Evolutionary conservation across 2,888 invertebrate species (phyloP), one percentile per base, ranked within the genome.

Genomic region (Agrotis clavis): DNA sequence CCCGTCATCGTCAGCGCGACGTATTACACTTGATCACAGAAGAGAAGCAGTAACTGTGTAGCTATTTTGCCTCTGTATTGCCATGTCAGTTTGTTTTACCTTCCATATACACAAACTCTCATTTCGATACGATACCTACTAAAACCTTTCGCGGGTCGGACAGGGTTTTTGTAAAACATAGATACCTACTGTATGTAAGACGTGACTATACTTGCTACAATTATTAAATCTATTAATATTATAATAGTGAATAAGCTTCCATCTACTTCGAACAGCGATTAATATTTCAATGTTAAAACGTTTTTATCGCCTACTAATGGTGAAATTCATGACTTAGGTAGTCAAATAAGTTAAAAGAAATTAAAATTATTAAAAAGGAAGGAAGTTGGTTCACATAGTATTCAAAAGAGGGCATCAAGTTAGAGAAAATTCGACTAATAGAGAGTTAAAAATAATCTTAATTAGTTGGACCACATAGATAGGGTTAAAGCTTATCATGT

Each of bases 381-480:
- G n/a, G 48, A 21, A 41, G n/a, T 5, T 47, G 14, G 14, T 25
- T 14, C 11, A 25, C 7, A 6, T 53, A 57, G 53, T n/a, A 45
- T 61, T 47, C 45, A n/a, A 57, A 71, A 59, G n/a, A 53, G 21
- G 51, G 45, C 59, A 51, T 67, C n/a, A 56, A 67, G 71, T 51
- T 63, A 56, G 11, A 47, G 79, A 53, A 45, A 62, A 70, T 68
- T 63, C 54, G 51, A 68, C 9, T 41, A 41, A 41, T 41, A 41
- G 41, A 41, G 66, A 82, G 77, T 59, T 85, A 87, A 86, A 77
- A 88, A 83, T 81, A 85, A 88, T 89, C 91, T 83, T 88, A 88
- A 86, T 85, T 83, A 85, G 77, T 91, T 92, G 92, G 92, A 92
- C 91, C 92, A 89, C 89, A 88, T 82, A 86, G 84, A 86, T 86